Evolutionary conservation across 2,113 vertebrate species (phyloP).

Genomic region (Orcinus orca): DNA sequence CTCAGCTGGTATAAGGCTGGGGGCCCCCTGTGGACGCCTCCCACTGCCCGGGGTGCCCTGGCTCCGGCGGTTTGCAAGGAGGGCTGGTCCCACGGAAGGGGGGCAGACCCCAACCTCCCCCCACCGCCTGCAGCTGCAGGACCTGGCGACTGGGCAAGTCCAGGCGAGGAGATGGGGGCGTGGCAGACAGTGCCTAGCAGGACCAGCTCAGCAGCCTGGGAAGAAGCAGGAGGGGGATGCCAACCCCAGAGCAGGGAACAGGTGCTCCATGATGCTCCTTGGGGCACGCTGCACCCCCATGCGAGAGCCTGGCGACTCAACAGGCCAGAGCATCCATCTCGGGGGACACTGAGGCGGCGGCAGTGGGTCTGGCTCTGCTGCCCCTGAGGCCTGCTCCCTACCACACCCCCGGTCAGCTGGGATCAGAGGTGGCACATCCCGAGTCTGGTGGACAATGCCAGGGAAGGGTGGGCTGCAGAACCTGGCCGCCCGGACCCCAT

Average conservation of each 20-base stretch:
- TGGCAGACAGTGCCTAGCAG: neutral
- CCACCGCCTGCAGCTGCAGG: neutral
- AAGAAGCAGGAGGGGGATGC: neutral
- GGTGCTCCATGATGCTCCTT: neutral
- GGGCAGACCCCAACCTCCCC: neutral
- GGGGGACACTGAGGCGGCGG: neutral
- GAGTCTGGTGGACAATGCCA: neutral
- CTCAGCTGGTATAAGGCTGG: neutral
- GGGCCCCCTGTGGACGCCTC: neutral
- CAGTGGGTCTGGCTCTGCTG: neutral
- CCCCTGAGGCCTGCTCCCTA: neutral
- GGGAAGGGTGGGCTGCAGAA: neutral
- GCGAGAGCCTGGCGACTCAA: neutral
- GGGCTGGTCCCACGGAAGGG: neutral
- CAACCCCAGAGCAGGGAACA: neutral
- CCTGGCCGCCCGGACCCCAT: neutral
- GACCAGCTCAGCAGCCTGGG: neutral
- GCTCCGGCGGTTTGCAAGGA: neutral
- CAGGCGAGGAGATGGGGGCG: neutral
- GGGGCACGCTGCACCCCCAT: neutral
- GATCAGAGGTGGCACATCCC: neutral
- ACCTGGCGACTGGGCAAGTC: neutral
- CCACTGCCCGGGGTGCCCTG: rapidly evolving
- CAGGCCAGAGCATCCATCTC: neutral
- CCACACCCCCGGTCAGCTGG: neutral